phyloP scores from a whole-genome alignment of 92 coral and sea anemone species.

The Desmophyllum pertusum region DNA sequence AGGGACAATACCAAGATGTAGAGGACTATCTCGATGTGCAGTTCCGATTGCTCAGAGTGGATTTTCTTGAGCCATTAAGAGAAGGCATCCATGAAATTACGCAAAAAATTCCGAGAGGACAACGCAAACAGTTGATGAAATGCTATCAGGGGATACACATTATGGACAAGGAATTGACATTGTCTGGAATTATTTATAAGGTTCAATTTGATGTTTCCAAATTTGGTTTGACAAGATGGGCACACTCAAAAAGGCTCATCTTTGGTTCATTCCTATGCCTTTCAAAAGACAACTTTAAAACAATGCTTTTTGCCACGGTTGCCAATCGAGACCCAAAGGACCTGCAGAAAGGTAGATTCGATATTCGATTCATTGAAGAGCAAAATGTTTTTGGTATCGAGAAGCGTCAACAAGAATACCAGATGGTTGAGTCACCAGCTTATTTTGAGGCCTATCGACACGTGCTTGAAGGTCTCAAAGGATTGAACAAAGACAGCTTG shows the following conservation, averaged over 20 bases:
- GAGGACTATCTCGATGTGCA: slow-evolving; percentile 88
- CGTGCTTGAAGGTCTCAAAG: slow-evolving; percentile 75
- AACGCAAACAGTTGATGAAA: slow-evolving; percentile 59
- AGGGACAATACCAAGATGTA: slow-evolving; percentile 66
- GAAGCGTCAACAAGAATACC: slow-evolving; percentile 36
- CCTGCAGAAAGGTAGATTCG: slow-evolving; percentile 52
- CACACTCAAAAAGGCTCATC: slow-evolving; percentile 68
- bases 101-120: slow-evolving; percentile 46
- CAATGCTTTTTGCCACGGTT: slow-evolving; percentile 80
- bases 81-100: slow-evolving; percentile 72
- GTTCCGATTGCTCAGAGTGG: slow-evolving; percentile 82
- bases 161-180: slow-evolving; percentile 50
- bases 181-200: slow-evolving; percentile 59
- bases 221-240: slow-evolving; percentile 65
- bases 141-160: slow-evolving; percentile 62
- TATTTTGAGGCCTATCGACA: slow-evolving; percentile 82
- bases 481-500: slow-evolving; percentile 52
- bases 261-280: slow-evolving; percentile 82
- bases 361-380: slow-evolving; percentile 60
- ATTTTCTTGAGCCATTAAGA: slow-evolving; percentile 81
- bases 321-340: slow-evolving; percentile 64
- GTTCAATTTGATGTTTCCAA: slow-evolving; percentile 63
- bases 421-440: slow-evolving; percentile 80
- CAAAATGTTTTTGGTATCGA: slow-evolving; percentile 67
- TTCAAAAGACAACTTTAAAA: slow-evolving; percentile 57